phyloP scores from a whole-genome alignment of 1,140 invertebrate species.

The Rhopalosiphum maidis region DNA sequence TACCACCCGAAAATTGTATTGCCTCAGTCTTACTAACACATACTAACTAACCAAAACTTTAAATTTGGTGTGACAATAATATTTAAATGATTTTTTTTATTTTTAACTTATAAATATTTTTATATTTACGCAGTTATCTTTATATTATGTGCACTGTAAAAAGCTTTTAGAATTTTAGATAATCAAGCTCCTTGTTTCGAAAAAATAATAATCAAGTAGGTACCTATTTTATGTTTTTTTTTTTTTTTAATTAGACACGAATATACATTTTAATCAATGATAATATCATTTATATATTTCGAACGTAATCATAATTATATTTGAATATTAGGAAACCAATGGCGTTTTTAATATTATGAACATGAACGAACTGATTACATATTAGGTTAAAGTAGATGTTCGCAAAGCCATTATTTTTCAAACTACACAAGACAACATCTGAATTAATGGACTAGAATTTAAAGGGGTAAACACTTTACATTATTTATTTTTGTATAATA shows the following conservation, averaged over 20 bases:
- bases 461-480: background rate
- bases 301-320: background rate
- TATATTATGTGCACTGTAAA: background rate
- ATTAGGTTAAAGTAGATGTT: background rate
- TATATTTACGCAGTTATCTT: background rate
- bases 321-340: background rate
- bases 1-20: background rate
- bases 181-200: background rate
- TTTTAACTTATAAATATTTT: background rate
- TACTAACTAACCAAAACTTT: too few relatives aligned
- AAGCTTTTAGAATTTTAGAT: background rate
- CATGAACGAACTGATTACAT: background rate
- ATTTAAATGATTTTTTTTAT: background rate
- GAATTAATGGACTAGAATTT: background rate
- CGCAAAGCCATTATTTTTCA: background rate
- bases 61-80: background rate
- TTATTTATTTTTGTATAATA: constrained; percentile 31
- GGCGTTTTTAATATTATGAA: background rate
- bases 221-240: background rate
- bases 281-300: background rate
- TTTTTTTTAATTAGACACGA: background rate
- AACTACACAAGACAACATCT: background rate
- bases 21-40: background rate
- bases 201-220: background rate
- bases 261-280: background rate